Evolutionary conservation across 1,140 invertebrate genomes (phyloP).

Genomic region (Lepidostoma basale): DNA sequence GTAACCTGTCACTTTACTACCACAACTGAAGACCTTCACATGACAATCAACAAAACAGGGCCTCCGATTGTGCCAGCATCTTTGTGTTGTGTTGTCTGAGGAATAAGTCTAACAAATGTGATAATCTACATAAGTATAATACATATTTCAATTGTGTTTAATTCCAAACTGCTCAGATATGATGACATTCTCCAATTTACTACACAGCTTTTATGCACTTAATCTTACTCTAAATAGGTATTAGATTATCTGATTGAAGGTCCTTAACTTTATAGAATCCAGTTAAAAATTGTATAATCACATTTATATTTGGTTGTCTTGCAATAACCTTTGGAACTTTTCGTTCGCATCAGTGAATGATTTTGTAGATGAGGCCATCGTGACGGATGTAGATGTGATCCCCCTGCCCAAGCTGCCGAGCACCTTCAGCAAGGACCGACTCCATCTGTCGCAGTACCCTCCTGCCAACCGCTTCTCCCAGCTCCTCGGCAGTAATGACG

Average conservation of each 20-base stretch:
- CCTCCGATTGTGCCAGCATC: too few relatives aligned
- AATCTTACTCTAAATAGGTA: too few relatives aligned
- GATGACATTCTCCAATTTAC: too few relatives aligned
- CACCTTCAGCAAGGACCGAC: constrained; percentile 54
- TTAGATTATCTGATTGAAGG: too few relatives aligned
- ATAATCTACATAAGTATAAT: too few relatives aligned
- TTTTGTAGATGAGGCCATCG: constrained; percentile 57
- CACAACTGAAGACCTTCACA: too few relatives aligned
- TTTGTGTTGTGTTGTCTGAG: too few relatives aligned
- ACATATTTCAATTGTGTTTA: too few relatives aligned
- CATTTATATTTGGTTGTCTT: neutral
- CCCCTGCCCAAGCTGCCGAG: constrained; percentile 61
- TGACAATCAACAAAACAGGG: too few relatives aligned
- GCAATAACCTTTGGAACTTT: constrained; percentile 15
- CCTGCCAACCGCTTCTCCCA: constrained; percentile 48
- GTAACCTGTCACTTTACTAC: constrained; percentile 41
- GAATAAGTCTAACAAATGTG: too few relatives aligned
- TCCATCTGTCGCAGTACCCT: constrained; percentile 51
- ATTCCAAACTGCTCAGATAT: too few relatives aligned
- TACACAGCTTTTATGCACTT: too few relatives aligned
- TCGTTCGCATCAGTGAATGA: constrained; percentile 45
- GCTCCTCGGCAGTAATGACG: constrained; percentile 45
- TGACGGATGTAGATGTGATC: constrained; percentile 58
- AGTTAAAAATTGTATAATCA: neutral
- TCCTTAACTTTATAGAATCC: neutral